Evolutionary conservation across 1,140 invertebrate species (phyloP).

Genomic region (Drosophila pectinifera): DNA sequence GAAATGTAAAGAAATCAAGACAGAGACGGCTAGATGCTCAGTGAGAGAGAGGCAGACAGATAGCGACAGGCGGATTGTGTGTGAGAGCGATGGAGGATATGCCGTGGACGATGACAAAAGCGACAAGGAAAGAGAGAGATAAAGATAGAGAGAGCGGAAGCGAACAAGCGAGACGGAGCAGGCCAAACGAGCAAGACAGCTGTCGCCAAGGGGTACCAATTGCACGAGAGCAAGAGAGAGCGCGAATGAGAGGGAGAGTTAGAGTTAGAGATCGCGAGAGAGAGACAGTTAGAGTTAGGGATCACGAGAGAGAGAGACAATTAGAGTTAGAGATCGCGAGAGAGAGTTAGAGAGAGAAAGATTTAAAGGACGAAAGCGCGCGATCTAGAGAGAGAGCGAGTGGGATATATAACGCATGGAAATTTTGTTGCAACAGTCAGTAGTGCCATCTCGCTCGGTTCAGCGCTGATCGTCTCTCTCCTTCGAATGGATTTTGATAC

Average conservation of each 20-base stretch:
- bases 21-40: slow-evolving; percentile 13
- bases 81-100: slow-evolving; percentile 31
- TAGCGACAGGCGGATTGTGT: slow-evolving; percentile 8
- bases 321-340: no score
- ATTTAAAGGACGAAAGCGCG: no score
- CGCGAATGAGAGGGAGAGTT: no score
- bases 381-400: background rate
- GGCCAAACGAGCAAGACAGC: slow-evolving; percentile 38
- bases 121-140: slow-evolving; percentile 39
- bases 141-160: background rate
- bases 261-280: no score
- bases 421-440: slow-evolving; percentile 9
- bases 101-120: slow-evolving; percentile 40
- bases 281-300: no score
- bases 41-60: slow-evolving; percentile 6
- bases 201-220: background rate
- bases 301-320: no score
- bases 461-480: slow-evolving; percentile 28
- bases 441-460: slow-evolving; percentile 38
- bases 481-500: slow-evolving; percentile 29
- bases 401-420: background rate
- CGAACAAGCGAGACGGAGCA: slow-evolving; percentile 1
- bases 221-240: background rate
- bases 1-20: slow-evolving; percentile 20
- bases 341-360: no score